Evolutionary conservation across 2,113 vertebrate species (phyloP).

Genomic region (Tiliqua scincoides): DNA sequence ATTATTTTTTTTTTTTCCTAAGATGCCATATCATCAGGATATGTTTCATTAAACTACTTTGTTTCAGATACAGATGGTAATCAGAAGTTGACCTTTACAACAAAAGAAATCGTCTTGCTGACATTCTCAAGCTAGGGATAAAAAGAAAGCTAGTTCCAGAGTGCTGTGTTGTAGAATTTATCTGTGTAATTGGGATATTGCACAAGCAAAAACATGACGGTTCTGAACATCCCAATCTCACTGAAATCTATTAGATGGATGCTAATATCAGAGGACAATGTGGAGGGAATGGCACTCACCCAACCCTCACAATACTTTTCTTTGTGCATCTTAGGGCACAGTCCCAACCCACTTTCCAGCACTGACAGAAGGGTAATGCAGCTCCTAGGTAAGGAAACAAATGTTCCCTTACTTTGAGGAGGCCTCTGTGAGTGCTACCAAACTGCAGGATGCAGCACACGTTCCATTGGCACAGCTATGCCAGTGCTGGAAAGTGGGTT

Average conservation of each 20-base stretch:
- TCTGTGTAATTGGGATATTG: constrained; percentile 24
- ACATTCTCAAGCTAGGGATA: constrained; percentile 25
- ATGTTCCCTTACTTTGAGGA: no score
- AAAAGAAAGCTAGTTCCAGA: constrained; percentile 24
- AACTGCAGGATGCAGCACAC: no score
- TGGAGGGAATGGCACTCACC: constrained; percentile 30
- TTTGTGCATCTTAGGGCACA: constrained; percentile 12
- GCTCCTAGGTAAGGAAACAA: no score
- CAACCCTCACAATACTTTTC: background rate
- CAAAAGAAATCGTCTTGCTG: constrained; percentile 39
- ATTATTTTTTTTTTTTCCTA: constrained; percentile 29
- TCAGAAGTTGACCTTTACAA: constrained; percentile 51
- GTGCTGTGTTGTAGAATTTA: constrained; percentile 22
- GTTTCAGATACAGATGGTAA: constrained; percentile 47
- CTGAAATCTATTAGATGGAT: constrained; percentile 16
- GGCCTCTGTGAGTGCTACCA: no score
- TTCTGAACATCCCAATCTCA: background rate
- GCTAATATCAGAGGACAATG: constrained; percentile 20
- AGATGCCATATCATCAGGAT: constrained; percentile 24
- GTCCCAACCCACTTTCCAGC: no score
- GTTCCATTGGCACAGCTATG: no score
- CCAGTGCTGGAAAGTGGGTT: no score
- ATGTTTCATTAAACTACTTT: constrained; percentile 47
- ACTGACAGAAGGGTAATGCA: no score
- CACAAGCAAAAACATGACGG: constrained; percentile 38